Base-by-base conservation (phyloP, 2,113 vertebrate genomes). In the Sander vitreus region DNA sequence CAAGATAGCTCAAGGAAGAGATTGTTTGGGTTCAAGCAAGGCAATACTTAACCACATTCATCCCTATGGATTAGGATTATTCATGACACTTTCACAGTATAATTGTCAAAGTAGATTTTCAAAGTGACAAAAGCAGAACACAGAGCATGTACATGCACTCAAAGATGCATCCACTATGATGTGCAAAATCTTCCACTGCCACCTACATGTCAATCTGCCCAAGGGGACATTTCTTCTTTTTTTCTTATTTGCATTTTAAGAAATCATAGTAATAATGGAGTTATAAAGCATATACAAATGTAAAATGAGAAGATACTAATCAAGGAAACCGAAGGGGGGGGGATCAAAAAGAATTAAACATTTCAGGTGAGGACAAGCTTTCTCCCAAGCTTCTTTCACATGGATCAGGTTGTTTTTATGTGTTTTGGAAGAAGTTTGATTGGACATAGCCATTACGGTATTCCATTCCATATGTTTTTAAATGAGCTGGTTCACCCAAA, bases 41-140 rank as follows among this genome's bases (percentile, higher is more conserved):
- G 80, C 65, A 53, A 39, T 10, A 43, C 77, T 87, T 70, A 76
- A 67, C 71, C 66, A 68, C 62, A 78, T 73, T 80, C 76, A 78
- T 78, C 57, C 67, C 51, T 59, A 57, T 80, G 84, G 76, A 87
- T 54, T 54, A 30, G 77, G 72, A 78, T 89, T 88, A 78, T 74
- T 87, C 68, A 58, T 76, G 82, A 84, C 81, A 80, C 63, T 64
- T 69, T 47, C 64, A 39, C 74, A 76, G 63, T 73, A 53, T 85
- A 85, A 87, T 76, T 83, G 55, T 86, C 63, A 73, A 68, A 84
- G 73, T 23, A 48, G 75, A 83, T 83, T 82, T 64, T 73, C 43
- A 77, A 65, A 83, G 68, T 73, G 76, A 65, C 72, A 80, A 53
- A 78, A 58, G 57, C 50, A 76, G 23, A 77, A 50, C 1, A 6